phyloP scores from a whole-genome alignment of 2,797 vertebrate species.

The Poecilia wingei region DNA sequence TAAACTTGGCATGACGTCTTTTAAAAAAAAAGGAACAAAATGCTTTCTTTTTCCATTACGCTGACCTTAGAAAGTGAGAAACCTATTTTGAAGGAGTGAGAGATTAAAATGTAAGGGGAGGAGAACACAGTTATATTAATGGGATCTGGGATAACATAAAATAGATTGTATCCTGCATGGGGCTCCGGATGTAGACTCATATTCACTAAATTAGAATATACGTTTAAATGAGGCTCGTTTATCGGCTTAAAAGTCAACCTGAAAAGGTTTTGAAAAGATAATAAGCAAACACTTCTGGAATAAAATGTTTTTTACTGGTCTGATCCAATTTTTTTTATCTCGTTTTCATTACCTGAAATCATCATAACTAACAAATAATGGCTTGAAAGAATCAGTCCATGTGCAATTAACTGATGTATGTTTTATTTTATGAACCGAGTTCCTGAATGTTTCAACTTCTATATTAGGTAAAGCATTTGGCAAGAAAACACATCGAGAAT shows the following conservation, averaged over 20 bases:
- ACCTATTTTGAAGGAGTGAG: not conserved
- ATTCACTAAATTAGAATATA: not conserved
- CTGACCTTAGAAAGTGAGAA: not conserved
- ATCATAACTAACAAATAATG: no score
- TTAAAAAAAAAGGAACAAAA: slow-evolving; percentile 18
- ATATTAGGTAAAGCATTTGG: no score
- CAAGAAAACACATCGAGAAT: no score
- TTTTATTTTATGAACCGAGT: no score
- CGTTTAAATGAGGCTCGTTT: not conserved
- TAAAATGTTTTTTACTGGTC: no score
- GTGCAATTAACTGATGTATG: no score
- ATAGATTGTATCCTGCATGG: not conserved
- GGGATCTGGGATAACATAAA: not conserved
- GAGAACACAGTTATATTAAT: not conserved
- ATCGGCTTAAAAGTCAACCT: not conserved
- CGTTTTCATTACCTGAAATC: no score
- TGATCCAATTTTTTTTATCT: no score
- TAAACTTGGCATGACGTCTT: slow-evolving; percentile 17
- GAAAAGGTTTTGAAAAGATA: no score
- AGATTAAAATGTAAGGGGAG: not conserved
- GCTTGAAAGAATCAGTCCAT: no score
- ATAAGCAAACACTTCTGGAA: no score
- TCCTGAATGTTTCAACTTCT: no score
- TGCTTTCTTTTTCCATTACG: not conserved
- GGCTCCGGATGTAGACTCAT: not conserved